These are phyloP conservation scores for Ostrea edulis DNA, from an alignment of 1,140 invertebrate genomes.

Conservation along the genomic window DNA sequence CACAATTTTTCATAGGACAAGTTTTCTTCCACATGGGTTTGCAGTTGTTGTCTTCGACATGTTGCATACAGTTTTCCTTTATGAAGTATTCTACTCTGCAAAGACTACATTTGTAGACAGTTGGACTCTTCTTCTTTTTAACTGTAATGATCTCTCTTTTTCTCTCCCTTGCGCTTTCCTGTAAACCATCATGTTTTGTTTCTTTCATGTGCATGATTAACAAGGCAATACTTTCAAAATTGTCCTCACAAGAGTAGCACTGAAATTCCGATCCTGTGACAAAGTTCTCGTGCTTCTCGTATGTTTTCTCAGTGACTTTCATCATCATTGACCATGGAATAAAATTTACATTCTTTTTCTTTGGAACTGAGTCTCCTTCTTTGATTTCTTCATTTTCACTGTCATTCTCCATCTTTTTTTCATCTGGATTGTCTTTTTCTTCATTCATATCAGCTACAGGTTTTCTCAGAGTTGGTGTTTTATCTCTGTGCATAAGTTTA, in stretches of 20 bases:
- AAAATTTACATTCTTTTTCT: neutral
- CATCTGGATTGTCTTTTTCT: neutral
- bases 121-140: slow-evolving; percentile 7
- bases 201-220: slow-evolving; percentile 16
- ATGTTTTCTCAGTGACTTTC: slow-evolving; percentile 14
- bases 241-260: neutral
- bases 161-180: neutral
- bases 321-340: neutral
- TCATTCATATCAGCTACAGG: neutral
- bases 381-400: neutral
- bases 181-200: slow-evolving; percentile 20
- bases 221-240: neutral
- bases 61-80: slow-evolving; percentile 5
- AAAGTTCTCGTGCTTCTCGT: neutral
- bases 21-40: neutral
- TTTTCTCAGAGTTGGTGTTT: neutral
- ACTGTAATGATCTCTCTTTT: neutral
- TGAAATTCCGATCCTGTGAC: neutral
- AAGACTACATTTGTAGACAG: neutral
- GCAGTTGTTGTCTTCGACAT: neutral
- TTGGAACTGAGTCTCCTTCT: neutral
- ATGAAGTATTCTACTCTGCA: slow-evolving; percentile 15
- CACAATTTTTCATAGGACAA: slow-evolving; percentile 15
- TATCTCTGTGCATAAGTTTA: neutral
- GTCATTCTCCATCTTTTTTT: neutral